A percentile compares a stretch with the other conserved stretches of the same genome.
Evolutionary conservation across 2,113 vertebrate species (phyloP).

Genomic region (Scomber japonicus): DNA sequence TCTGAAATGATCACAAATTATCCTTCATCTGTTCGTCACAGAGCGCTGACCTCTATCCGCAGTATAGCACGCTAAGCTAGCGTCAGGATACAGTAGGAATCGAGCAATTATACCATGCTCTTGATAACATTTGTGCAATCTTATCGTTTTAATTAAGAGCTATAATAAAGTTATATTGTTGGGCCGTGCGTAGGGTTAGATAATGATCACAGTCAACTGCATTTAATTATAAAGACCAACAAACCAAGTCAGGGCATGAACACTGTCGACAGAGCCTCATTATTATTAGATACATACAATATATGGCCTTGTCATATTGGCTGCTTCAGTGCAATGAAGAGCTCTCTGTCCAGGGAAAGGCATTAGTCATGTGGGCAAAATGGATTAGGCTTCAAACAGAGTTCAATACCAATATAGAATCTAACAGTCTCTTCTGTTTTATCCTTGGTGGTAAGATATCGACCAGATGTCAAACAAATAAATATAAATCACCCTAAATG

Average conservation of each 20-base stretch:
- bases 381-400: slow-evolving; percentile 65
- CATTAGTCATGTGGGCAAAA: slow-evolving; percentile 69
- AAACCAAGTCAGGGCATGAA: neutral
- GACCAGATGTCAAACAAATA: slow-evolving; percentile 61
- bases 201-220: slow-evolving; percentile 11
- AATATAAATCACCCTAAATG: slow-evolving; percentile 63
- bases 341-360: slow-evolving; percentile 45
- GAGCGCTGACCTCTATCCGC: slow-evolving; percentile 4
- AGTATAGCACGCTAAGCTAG: neutral
- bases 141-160: slow-evolving; percentile 44
- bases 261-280: slow-evolving; percentile 14
- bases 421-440: slow-evolving; percentile 50
- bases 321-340: slow-evolving; percentile 52
- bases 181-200: slow-evolving; percentile 6
- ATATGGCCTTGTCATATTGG: slow-evolving; percentile 6
- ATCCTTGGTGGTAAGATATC: slow-evolving; percentile 59
- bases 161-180: slow-evolving; percentile 11
- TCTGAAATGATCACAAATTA: slow-evolving; percentile 40
- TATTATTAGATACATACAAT: neutral
- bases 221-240: slow-evolving; percentile 34
- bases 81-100: slow-evolving; percentile 14
- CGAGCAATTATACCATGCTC: neutral
- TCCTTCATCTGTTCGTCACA: slow-evolving; percentile 30
- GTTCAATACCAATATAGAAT: slow-evolving; percentile 63
- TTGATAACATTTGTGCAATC: neutral